Percentiles rank a stretch among this genome's conserved stretches.
Conservation (phyloP, 2,888 invertebrate genomes). For the Cheilosia scutellata region DNA sequence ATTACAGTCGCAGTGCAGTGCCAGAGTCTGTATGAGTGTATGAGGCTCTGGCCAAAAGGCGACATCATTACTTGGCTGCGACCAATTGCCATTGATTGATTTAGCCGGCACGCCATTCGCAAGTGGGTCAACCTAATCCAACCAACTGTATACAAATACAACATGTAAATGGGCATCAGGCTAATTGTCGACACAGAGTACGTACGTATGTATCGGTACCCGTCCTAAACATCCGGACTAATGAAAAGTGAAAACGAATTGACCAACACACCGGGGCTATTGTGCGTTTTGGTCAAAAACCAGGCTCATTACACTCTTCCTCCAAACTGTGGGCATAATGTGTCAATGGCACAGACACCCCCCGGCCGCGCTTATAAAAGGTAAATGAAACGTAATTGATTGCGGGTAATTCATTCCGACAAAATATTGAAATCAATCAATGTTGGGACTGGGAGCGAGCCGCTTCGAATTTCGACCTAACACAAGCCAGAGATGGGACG, state of each 20-base stretch:
- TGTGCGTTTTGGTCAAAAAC: slow-evolving; percentile 33
- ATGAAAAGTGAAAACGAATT: slow-evolving; percentile 60
- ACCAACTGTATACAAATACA: slow-evolving; percentile 16
- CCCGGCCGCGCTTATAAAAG: slow-evolving; percentile 9
- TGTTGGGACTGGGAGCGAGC: slow-evolving; percentile 2
- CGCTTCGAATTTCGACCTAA: slow-evolving; percentile 16
- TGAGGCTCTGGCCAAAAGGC: slow-evolving; percentile 16
- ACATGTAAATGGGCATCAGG: slow-evolving; percentile 43
- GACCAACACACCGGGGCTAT: slow-evolving; percentile 14
- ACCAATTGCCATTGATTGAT: slow-evolving; percentile 70
- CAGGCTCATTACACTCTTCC: slow-evolving; percentile 43
- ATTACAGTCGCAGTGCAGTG: slow-evolving; percentile 46
- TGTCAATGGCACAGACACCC: slow-evolving; percentile 32
- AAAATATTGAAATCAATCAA: slow-evolving; percentile 73
- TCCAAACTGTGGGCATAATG: not conserved
- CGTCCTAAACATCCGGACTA: not conserved
- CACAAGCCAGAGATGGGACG: not conserved
- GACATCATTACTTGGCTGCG: slow-evolving; percentile 58
- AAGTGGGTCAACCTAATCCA: slow-evolving; percentile 69
- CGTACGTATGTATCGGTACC: not conserved
- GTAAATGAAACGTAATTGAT: slow-evolving; percentile 63
- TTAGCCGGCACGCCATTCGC: slow-evolving; percentile 34
- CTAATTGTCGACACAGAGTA: slow-evolving; percentile 16
- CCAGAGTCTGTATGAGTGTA: slow-evolving; percentile 3
- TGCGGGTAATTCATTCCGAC: slow-evolving; percentile 66